Base-by-base conservation (phyloP, 2,797 vertebrate genomes). In the Scolopax bukidnonensis region DNA sequence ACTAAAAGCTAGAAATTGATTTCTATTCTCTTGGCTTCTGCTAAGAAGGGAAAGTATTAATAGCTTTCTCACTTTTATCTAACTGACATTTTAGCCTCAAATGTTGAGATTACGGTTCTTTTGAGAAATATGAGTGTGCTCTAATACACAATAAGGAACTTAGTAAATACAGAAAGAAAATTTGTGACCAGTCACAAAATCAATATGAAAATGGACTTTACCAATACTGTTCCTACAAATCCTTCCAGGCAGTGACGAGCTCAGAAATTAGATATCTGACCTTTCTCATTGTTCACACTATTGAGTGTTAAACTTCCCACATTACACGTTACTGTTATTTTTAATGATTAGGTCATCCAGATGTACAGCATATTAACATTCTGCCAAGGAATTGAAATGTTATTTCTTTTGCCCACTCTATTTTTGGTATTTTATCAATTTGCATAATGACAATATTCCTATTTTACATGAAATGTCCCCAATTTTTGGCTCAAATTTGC, bases 201-300 rank as follows among this genome's bases (percentile, higher is more conserved):
- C 81, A 89, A 84, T 70, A 81, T 21, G 48, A 82, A 89, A 91
- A 24, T 16, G 78, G 33, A 82, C 40, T 75, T 92, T 84, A 77
- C 43, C 28, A 75, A 75, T 83, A 63, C 5, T 15, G 3, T 38
- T 77, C 50, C 41, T 65, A 64, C n/a, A 89, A 92, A 87, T 74
- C 74, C 41, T 82, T 85, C 76, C 43, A 80, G 68, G 60, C 53
- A 83, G 85, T 38, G 50, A 77, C 47, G 89, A 75, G 20, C 18
- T 93, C 68, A 60, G 40, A 90, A 87, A 95, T 96, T 95, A 93
- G 48, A 56, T 85, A 74, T 45, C 9, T 86, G 54, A 94, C 65
- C 65, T 92, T 92, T 89, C 36, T 17, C 12, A 69, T 51, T 95
- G 68, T 89, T 93, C 73, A 73, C 24, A 74, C 25, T 36, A 28